phyloP scores from a whole-genome alignment of 2,888 invertebrate species.

The Lepidonotus clava region DNA sequence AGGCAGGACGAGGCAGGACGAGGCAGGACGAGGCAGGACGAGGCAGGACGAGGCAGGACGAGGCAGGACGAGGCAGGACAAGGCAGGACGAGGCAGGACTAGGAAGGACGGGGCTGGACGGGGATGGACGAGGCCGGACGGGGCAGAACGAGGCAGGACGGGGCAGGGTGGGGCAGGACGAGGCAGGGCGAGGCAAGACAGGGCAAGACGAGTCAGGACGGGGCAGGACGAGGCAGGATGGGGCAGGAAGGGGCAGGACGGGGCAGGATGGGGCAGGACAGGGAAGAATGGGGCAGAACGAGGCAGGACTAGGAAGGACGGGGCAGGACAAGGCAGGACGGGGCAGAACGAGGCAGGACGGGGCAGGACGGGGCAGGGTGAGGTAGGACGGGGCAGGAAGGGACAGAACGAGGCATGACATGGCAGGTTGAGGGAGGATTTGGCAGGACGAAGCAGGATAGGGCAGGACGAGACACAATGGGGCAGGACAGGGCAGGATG shows the following conservation, averaged over 20 bases:
- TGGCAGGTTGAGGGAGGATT: neutral
- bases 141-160: neutral
- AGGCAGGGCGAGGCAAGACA: neutral
- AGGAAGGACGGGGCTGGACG: neutral
- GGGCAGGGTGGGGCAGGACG: neutral
- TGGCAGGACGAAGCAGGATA: neutral
- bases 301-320: neutral
- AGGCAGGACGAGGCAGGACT: too few relatives aligned
- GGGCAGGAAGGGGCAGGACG: neutral
- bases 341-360: neutral
- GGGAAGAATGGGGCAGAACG: neutral
- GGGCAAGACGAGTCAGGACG: neutral
- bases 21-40: neutral
- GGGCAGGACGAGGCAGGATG: neutral
- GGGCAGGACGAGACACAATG: neutral
- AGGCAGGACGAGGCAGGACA: neutral
- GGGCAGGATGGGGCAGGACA: neutral
- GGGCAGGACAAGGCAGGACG: too few relatives aligned
- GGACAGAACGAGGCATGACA: neutral
- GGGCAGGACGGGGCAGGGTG: neutral
- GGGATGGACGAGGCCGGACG: neutral
- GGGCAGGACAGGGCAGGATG: neutral
- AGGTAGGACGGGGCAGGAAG: neutral
- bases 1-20: constrained; percentile 4
- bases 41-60: neutral